Percentiles rank a stretch among this genome's conserved stretches.
Conservation (phyloP, 2,113 vertebrate species). For the Eonycteris spelaea region DNA sequence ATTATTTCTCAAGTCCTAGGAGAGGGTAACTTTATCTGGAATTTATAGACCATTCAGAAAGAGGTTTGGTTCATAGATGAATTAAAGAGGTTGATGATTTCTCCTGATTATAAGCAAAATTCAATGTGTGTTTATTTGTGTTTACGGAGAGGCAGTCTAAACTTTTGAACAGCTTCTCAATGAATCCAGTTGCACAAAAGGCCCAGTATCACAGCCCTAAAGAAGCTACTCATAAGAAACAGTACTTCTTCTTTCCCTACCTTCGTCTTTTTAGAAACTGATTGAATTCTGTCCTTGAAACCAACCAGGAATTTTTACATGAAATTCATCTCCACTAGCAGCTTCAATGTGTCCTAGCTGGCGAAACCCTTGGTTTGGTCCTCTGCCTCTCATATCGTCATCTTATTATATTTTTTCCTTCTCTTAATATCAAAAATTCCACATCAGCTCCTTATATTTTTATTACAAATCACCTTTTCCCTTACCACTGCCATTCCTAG, state of each 20-base stretch:
- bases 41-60: neutral
- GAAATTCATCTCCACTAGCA: neutral
- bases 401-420: neutral
- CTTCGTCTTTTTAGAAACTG: neutral
- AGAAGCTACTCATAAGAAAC: neutral
- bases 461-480: neutral
- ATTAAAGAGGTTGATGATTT: neutral
- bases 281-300: slow-evolving; percentile 3
- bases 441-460: neutral
- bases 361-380: neutral
- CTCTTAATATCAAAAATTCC: neutral
- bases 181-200: neutral
- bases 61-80: neutral
- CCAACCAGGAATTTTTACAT: neutral
- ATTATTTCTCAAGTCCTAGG: neutral
- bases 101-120: neutral
- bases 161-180: neutral
- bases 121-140: neutral
- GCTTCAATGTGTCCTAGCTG: neutral
- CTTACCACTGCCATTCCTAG: neutral
- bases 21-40: neutral
- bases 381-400: neutral
- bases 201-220: neutral
- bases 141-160: neutral
- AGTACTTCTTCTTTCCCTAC: neutral